Conservation (phyloP, 1,140 invertebrate genomes). For the Drosophila pallidifrons region DNA sequence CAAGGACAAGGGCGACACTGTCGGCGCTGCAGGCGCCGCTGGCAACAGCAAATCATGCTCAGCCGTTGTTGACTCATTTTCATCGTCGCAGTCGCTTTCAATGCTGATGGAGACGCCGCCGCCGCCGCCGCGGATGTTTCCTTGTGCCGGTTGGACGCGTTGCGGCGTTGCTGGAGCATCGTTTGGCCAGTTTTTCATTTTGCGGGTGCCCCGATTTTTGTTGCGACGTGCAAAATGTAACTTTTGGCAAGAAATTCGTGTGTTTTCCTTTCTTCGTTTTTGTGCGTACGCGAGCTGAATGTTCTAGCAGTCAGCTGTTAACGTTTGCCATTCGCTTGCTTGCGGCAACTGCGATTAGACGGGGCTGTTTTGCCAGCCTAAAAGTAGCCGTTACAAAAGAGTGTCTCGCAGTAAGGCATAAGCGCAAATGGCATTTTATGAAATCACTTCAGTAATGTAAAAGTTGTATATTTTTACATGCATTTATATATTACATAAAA, state of each 20-base stretch:
- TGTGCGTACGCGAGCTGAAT: slow-evolving; percentile 33
- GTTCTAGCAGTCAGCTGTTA: slow-evolving; percentile 24
- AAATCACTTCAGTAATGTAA: no score
- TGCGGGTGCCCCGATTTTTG: neutral
- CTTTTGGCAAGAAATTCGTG: slow-evolving; percentile 18
- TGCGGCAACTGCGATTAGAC: neutral
- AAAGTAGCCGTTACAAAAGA: slow-evolving; percentile 17
- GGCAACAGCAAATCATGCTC: slow-evolving; percentile 68
- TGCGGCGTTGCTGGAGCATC: slow-evolving; percentile 47
- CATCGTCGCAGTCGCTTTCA: slow-evolving; percentile 61
- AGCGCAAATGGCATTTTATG: neutral
- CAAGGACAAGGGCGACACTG: slow-evolving; percentile 22
- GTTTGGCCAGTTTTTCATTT: slow-evolving; percentile 66
- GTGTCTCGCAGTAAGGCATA: no score
- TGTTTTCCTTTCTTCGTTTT: slow-evolving; percentile 13
- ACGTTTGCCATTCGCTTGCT: slow-evolving; percentile 34
- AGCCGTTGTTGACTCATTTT: slow-evolving; percentile 76
- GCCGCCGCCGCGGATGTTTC: slow-evolving; percentile 4
- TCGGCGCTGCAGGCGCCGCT: slow-evolving; percentile 7
- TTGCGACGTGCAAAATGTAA: slow-evolving; percentile 5
- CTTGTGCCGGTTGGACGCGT: slow-evolving; percentile 27
- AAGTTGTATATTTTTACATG: no score
- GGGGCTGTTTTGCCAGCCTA: neutral
- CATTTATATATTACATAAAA: no score
- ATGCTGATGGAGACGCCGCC: slow-evolving; percentile 61